A percentile compares a stretch with the other conserved stretches of the same genome.
Conservation (phyloP, 1,140 invertebrate genomes). For the Neomicropteryx cornuta region DNA sequence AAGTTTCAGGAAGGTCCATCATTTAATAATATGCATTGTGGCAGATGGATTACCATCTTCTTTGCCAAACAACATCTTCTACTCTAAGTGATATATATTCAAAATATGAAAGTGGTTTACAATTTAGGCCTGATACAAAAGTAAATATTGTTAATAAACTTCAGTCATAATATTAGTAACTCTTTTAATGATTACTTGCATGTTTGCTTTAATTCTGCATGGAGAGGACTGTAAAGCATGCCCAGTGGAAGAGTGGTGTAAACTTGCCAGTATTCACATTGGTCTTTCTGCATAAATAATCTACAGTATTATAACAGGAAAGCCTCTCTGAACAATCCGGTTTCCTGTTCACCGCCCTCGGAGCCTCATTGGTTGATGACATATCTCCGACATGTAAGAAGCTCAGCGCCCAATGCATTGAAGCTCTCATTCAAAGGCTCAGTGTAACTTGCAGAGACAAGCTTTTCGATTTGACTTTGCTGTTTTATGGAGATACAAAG, state of each 20-base stretch:
- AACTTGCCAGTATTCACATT: background rate
- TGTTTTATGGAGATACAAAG: conserved; percentile 60
- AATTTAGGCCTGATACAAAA: too few species aligned
- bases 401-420: conserved; percentile 52
- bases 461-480: conserved; percentile 51
- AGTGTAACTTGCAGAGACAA: conserved; percentile 43
- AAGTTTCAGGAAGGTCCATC: too few species aligned
- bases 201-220: conserved; percentile 1
- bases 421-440: conserved; percentile 47
- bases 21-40: too few species aligned
- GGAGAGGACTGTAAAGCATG: background rate
- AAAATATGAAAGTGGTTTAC: too few species aligned
- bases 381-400: conserved; percentile 53
- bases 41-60: too few species aligned
- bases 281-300: conserved; percentile 9
- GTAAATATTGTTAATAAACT: background rate
- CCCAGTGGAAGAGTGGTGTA: too few species aligned
- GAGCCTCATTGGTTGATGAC: conserved; percentile 63
- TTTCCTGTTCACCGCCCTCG: conserved; percentile 63
- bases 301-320: conserved; percentile 34
- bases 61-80: too few species aligned
- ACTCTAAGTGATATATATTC: too few species aligned
- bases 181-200: conserved; percentile 1
- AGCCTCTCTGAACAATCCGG: conserved; percentile 49
- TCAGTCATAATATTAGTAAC: background rate